Conservation (phyloP, 1,140 invertebrate species). For the Bombus ignitus region DNA sequence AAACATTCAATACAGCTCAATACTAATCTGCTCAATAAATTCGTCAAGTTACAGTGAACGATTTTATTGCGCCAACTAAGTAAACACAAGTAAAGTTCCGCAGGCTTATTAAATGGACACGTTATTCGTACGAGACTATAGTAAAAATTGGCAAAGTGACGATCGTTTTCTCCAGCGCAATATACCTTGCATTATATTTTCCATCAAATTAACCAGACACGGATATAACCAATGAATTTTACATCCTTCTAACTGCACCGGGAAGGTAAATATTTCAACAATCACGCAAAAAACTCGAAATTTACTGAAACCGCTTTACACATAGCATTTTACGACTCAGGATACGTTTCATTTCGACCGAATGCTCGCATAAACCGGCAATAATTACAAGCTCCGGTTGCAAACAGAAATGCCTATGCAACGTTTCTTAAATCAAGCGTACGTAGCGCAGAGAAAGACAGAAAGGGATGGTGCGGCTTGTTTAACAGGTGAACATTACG, state of each 20-base stretch:
- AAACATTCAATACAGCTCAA: no score
- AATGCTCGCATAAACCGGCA: background rate
- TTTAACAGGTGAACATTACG: conserved; percentile 32
- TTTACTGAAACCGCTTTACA: background rate
- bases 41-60: no score
- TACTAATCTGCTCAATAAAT: no score
- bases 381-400: conserved; percentile 4
- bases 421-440: conserved; percentile 27
- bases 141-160: no score
- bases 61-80: no score
- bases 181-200: background rate
- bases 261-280: background rate
- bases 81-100: no score
- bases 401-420: background rate
- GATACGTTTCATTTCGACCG: conserved; percentile 1
- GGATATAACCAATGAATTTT: background rate
- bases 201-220: background rate
- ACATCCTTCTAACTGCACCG: background rate
- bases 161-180: background rate
- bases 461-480: background rate
- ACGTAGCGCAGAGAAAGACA: background rate
- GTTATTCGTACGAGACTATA: no score
- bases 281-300: background rate
- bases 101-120: no score
- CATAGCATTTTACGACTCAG: background rate